Evolutionary conservation across 2,888 invertebrate genomes (phyloP).

Genomic region (Drosophila bunnanda): DNA sequence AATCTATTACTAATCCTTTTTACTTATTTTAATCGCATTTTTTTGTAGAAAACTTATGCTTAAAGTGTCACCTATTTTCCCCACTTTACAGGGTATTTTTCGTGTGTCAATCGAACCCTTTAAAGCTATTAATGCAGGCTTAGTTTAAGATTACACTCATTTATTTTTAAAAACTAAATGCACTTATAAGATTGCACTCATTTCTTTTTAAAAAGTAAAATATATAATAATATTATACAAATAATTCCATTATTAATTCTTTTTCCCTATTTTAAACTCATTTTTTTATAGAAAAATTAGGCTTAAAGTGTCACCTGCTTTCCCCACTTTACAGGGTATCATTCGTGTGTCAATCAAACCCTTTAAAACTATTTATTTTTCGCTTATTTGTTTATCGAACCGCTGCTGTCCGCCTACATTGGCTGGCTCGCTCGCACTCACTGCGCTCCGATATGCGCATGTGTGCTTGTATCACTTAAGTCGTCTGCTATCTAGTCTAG

Average conservation of each 20-base stretch:
- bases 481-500: slow-evolving; percentile 83
- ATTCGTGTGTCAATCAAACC: slow-evolving; percentile 23
- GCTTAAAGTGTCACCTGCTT: background rate
- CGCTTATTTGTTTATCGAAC: slow-evolving; percentile 48
- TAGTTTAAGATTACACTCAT: background rate
- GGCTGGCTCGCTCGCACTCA: slow-evolving; percentile 32
- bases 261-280: background rate
- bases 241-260: background rate
- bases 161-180: background rate
- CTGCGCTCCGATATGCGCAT: slow-evolving; percentile 59
- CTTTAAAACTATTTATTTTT: slow-evolving; percentile 19
- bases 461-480: slow-evolving; percentile 75
- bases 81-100: slow-evolving; percentile 17
- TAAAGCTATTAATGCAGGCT: slow-evolving; percentile 1
- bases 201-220: no score
- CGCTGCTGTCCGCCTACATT: slow-evolving; percentile 45
- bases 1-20: background rate
- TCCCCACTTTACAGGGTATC: slow-evolving; percentile 18
- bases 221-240: no score
- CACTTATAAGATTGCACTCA: no score
- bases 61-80: background rate
- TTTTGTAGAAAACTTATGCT: background rate
- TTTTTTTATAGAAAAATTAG: background rate
- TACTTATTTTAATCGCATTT: background rate
- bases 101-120: slow-evolving; percentile 29